Evolutionary conservation across 1,140 invertebrate genomes (phyloP).

Genomic region (Drosophila nebulosa): DNA sequence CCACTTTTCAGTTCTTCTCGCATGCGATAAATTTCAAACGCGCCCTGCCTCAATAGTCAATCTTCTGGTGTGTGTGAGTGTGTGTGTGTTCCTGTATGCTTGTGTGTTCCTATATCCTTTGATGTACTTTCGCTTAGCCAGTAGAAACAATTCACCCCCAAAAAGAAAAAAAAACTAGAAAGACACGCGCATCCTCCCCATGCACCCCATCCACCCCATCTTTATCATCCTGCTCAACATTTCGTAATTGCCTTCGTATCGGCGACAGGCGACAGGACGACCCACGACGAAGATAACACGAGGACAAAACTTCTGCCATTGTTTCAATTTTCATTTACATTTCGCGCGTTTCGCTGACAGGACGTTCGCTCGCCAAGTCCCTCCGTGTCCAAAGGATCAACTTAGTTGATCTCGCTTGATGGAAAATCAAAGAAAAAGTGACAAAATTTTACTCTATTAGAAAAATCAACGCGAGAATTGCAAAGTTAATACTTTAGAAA

Average conservation of each 20-base stretch:
- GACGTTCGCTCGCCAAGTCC: slow-evolving; percentile 62
- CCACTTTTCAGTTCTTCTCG: slow-evolving; percentile 27
- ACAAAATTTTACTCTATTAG: background rate
- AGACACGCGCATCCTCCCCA: slow-evolving; percentile 36
- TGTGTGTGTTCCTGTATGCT: slow-evolving; percentile 1
- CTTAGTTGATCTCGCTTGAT: background rate
- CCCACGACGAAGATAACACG: slow-evolving; percentile 42
- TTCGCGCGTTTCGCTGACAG: slow-evolving; percentile 63
- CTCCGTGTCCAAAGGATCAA: slow-evolving; percentile 27
- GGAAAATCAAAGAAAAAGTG: background rate
- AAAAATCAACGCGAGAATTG: no score
- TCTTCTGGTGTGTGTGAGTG: background rate
- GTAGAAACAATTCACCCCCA: slow-evolving; percentile 48
- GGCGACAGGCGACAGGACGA: slow-evolving; percentile 17
- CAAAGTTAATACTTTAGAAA: no score
- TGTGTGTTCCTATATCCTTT: slow-evolving; percentile 54
- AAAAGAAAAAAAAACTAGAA: slow-evolving; percentile 22
- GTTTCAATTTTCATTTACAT: slow-evolving; percentile 73
- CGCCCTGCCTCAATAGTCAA: slow-evolving; percentile 67
- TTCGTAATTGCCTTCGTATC: slow-evolving; percentile 31
- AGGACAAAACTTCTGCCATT: slow-evolving; percentile 27
- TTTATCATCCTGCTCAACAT: background rate
- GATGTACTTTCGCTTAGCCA: slow-evolving; percentile 72
- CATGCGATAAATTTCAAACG: slow-evolving; percentile 57
- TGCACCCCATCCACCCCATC: slow-evolving; percentile 11